Conservation (phyloP, 2,888 invertebrate genomes). For the Campoplex nolae region DNA sequence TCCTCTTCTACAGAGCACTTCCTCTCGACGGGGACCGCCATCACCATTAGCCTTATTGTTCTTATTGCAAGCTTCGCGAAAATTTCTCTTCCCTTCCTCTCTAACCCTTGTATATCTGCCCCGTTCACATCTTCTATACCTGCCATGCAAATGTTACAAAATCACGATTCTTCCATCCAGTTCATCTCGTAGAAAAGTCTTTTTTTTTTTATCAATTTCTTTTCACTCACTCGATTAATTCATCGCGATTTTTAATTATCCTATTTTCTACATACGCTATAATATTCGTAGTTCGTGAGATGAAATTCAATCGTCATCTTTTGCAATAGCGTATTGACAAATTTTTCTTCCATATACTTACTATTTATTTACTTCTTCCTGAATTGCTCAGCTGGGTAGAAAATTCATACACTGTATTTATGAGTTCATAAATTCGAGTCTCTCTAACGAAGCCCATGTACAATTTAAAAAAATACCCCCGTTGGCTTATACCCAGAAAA, state of each 20-base stretch:
- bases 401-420: slow-evolving; percentile 4
- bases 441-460: slow-evolving; percentile 8
- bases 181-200: neutral
- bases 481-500: slow-evolving; percentile 29
- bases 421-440: slow-evolving; percentile 7
- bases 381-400: neutral
- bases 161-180: slow-evolving; percentile 7
- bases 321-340: neutral
- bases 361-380: neutral
- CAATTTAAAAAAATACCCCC: slow-evolving; percentile 15
- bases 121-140: neutral
- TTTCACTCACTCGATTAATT: neutral
- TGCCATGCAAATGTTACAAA: neutral
- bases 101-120: neutral
- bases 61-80: slow-evolving; percentile 60
- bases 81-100: slow-evolving; percentile 46
- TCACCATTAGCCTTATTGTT: slow-evolving; percentile 67
- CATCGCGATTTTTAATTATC: neutral
- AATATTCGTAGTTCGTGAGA: neutral
- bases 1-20: slow-evolving; percentile 51
- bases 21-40: slow-evolving; percentile 54
- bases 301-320: neutral
- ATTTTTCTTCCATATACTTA: neutral
- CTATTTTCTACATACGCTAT: neutral
- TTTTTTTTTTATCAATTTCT: neutral